Conservation (phyloP, 2,888 invertebrate species). For the Gastracanthus pulcherrimus region DNA sequence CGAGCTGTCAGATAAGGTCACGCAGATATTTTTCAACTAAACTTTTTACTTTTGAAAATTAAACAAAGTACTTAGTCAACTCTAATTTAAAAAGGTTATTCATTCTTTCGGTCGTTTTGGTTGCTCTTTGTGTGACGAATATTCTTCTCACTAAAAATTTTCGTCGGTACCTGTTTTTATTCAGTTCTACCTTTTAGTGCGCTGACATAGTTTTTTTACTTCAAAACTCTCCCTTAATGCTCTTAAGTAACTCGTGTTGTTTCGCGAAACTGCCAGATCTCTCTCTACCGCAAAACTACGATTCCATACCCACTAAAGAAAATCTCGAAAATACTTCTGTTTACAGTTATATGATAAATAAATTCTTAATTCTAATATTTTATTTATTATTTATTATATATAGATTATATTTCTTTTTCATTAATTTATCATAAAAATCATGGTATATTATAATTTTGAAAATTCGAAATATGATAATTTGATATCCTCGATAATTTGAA, state of each 20-base stretch:
- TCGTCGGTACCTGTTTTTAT: conserved; percentile 26
- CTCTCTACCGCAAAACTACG: conserved; percentile 27
- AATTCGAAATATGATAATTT: too few species aligned
- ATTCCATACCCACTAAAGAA: conserved; percentile 9
- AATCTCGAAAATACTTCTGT: conserved; percentile 18
- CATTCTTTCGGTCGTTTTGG: conserved; percentile 28
- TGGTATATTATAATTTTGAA: too few species aligned
- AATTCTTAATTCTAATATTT: too few species aligned
- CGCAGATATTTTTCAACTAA: not conserved
- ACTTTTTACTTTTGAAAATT: conserved; percentile 49
- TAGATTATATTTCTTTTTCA: too few species aligned
- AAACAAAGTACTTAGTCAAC: conserved; percentile 46
- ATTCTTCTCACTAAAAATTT: conserved; percentile 34
- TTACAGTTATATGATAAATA: not conserved
- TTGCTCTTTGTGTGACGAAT: conserved; percentile 12
- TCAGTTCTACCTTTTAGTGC: conserved; percentile 45
- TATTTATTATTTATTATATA: too few species aligned
- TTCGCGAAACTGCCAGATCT: conserved; percentile 38
- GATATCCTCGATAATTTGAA: too few species aligned
- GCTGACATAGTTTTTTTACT: conserved; percentile 48
- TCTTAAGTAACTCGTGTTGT: conserved; percentile 51
- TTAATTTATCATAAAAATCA: too few species aligned
- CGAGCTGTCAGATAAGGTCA: conserved; percentile 9
- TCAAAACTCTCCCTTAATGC: conserved; percentile 49
- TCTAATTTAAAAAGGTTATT: conserved; percentile 44